A percentile compares a stretch with the other conserved stretches of the same genome.
Conservation (phyloP, 2,113 vertebrate species). For the Labeo rohita region DNA sequence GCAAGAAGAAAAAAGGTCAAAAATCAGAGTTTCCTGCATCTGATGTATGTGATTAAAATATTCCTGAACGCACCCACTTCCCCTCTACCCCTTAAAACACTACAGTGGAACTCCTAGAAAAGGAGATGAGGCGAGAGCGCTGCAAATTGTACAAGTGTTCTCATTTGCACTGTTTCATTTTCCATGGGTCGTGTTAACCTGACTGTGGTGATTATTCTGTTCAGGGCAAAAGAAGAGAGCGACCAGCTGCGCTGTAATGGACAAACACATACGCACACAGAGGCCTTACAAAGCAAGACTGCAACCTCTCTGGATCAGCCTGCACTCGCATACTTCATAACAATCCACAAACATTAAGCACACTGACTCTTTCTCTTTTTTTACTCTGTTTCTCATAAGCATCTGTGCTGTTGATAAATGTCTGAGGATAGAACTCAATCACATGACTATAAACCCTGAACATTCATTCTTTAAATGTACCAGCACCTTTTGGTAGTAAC, state of each 20-base stretch:
- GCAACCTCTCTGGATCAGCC: constrained; percentile 73
- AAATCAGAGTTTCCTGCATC: background rate
- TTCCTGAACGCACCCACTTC: background rate
- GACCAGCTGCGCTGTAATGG: constrained; percentile 96
- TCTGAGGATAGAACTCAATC: background rate
- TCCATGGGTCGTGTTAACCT: constrained; percentile 94
- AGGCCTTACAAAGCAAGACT: constrained; percentile 89
- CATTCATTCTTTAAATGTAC: background rate
- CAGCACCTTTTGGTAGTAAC: background rate
- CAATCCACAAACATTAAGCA: constrained; percentile 79
- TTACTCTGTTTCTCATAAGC: background rate
- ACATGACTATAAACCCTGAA: background rate
- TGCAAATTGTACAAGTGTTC: constrained; percentile 58
- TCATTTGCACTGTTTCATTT: constrained; percentile 72
- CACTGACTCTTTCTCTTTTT: constrained; percentile 53
- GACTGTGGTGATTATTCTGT: constrained; percentile 86
- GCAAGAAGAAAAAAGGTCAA: background rate
- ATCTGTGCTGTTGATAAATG: constrained; percentile 18
- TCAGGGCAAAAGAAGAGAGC: constrained; percentile 77
- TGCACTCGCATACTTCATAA: constrained; percentile 82
- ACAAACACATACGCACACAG: constrained; percentile 81
- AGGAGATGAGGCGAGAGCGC: constrained; percentile 53
- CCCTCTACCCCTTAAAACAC: background rate
- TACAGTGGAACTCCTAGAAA: constrained; percentile 45
- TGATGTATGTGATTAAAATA: background rate